Percentiles rank a stretch among this genome's conserved stretches.
Conservation (phyloP, 2,888 invertebrate genomes). For the Cantharis flavilabris region DNA sequence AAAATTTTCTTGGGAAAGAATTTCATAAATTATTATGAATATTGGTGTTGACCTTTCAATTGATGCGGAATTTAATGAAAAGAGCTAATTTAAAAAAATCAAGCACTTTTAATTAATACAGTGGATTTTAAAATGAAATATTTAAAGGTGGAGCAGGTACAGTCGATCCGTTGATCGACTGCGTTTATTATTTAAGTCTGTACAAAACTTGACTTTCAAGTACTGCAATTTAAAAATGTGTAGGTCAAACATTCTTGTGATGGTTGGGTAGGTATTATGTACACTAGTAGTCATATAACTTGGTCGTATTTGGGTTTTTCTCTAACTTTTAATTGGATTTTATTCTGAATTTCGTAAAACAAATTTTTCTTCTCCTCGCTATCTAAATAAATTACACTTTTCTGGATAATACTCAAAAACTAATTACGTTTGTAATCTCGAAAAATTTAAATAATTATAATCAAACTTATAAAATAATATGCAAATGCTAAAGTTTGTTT, state of each 20-base stretch:
- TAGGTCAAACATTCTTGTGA: not conserved
- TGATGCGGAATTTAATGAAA: not conserved
- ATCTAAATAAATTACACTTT: not conserved
- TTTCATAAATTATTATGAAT: not conserved
- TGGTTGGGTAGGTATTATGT: not conserved
- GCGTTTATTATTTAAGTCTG: not conserved
- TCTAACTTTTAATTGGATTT: not conserved
- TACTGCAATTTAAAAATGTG: not conserved
- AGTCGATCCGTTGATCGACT: not conserved
- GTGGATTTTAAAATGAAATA: not conserved
- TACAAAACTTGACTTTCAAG: not conserved
- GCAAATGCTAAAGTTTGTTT: too few species aligned
- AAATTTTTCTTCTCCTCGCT: not conserved
- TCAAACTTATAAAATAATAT: too few species aligned
- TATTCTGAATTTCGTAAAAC: not conserved
- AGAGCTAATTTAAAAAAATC: not conserved
- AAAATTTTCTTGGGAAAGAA: not conserved
- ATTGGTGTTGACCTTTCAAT: not conserved
- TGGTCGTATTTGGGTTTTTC: not conserved
- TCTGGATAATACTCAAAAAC: not conserved
- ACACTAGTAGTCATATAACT: not conserved
- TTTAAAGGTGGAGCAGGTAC: not conserved
- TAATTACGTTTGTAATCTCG: too few species aligned
- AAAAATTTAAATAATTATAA: too few species aligned
- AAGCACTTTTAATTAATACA: not conserved